phyloP scores from a whole-genome alignment of 2,888 invertebrate genomes.

The Diploptera punctata region DNA sequence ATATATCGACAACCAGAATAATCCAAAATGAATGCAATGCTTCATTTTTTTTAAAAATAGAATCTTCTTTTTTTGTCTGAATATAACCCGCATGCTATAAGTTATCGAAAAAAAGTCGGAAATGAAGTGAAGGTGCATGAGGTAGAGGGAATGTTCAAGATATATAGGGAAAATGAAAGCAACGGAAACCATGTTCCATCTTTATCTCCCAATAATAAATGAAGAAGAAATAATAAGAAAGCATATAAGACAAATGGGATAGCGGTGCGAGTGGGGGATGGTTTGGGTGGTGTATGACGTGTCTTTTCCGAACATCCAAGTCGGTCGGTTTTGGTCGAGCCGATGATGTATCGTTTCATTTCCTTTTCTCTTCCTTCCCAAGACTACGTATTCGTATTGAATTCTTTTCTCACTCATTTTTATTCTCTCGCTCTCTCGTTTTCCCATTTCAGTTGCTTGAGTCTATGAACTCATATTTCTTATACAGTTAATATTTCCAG shows the following conservation, averaged over 20 bases:
- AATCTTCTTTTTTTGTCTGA: background rate
- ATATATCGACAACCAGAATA: too few relatives aligned
- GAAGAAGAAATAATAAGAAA: conserved; percentile 38
- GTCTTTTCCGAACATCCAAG: background rate
- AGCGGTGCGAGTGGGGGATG: too few relatives aligned
- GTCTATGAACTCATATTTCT: conserved; percentile 25
- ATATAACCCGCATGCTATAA: background rate
- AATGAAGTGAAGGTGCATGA: background rate
- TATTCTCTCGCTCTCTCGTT: background rate
- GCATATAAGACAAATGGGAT: conserved; percentile 34
- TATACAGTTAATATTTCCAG: conserved; percentile 37
- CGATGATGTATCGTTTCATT: conserved; percentile 42
- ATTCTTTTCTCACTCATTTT: conserved; percentile 21
- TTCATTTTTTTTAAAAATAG: too few relatives aligned
- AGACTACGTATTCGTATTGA: conserved; percentile 31
- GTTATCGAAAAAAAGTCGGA: background rate
- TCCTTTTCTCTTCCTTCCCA: conserved; percentile 29
- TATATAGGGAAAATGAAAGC: background rate
- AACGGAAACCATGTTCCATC: conserved; percentile 17
- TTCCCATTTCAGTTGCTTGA: background rate
- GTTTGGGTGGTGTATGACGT: background rate
- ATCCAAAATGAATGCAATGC: too few relatives aligned
- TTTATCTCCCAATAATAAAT: conserved; percentile 37
- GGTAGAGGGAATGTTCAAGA: background rate
- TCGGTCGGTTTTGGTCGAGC: conserved; percentile 19